Evolutionary conservation across 2,888 invertebrate species (phyloP).

Genomic region (Acanthopleura granulata): DNA sequence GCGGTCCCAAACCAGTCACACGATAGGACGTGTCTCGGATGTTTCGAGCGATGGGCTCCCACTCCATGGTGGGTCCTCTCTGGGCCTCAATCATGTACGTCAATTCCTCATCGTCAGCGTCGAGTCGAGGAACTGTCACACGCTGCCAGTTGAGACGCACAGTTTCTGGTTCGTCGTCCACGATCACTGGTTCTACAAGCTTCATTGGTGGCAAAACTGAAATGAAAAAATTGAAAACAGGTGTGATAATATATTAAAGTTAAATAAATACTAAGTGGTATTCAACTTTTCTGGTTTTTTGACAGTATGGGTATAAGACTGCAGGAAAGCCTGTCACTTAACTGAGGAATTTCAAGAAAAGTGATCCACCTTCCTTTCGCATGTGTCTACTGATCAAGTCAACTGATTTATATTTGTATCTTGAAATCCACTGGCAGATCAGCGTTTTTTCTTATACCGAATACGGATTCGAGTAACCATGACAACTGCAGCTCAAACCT

Average conservation of each 20-base stretch:
- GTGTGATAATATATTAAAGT: background rate
- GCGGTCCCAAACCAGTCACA: slow-evolving; percentile 80
- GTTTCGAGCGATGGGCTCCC: slow-evolving; percentile 80
- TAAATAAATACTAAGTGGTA: too few species aligned
- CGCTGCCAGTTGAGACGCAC: slow-evolving; percentile 54
- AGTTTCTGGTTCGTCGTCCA: slow-evolving; percentile 52
- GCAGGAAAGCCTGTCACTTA: too few species aligned
- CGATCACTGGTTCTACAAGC: slow-evolving; percentile 51
- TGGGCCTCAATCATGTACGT: slow-evolving; percentile 67
- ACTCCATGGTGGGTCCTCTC: slow-evolving; percentile 89
- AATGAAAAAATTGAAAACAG: background rate
- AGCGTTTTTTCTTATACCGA: too few species aligned
- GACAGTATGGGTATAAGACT: too few species aligned
- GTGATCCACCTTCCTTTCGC: too few species aligned
- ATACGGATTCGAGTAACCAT: too few species aligned
- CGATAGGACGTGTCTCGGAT: slow-evolving; percentile 23
- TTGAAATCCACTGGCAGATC: too few species aligned
- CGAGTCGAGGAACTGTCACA: slow-evolving; percentile 35
- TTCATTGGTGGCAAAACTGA: slow-evolving; percentile 18
- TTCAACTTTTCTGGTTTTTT: too few species aligned
- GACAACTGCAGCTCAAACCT: slow-evolving; percentile 7
- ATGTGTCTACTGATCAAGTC: too few species aligned
- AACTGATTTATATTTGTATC: too few species aligned
- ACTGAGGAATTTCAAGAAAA: too few species aligned
- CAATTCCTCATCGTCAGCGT: slow-evolving; percentile 44